A percentile compares a stretch with the other conserved stretches of the same genome.
Conservation (phyloP, 1,140 invertebrate genomes). For the Trachymyrmex cornetzi region DNA sequence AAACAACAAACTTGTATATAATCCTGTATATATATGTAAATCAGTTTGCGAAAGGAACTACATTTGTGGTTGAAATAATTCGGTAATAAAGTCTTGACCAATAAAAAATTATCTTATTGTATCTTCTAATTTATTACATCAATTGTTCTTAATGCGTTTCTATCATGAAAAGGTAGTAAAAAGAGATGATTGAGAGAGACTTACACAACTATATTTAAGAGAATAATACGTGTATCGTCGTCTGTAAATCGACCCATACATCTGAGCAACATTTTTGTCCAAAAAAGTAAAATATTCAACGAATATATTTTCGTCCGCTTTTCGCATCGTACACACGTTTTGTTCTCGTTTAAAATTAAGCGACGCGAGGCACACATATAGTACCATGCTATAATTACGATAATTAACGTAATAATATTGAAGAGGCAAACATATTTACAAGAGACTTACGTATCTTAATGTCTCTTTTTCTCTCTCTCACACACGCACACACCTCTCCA, state of each 20-base stretch:
- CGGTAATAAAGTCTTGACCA: neutral
- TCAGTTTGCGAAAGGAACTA: neutral
- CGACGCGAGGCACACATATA: neutral
- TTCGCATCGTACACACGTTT: constrained; percentile 5
- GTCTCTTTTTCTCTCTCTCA: neutral
- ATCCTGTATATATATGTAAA: neutral
- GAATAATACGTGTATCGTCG: neutral
- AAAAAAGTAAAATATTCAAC: constrained; percentile 10
- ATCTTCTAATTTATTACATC: constrained; percentile 62
- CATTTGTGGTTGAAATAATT: neutral
- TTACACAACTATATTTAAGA: constrained; percentile 41
- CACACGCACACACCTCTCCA: neutral
- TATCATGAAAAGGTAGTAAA: constrained; percentile 54
- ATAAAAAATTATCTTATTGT: constrained; percentile 62
- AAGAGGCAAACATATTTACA: constrained; percentile 52
- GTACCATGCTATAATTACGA: constrained; percentile 4
- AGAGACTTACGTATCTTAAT: constrained; percentile 21
- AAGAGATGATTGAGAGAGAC: constrained; percentile 29
- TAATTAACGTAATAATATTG: constrained; percentile 34
- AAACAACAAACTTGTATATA: neutral
- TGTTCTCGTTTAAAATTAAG: constrained; percentile 23
- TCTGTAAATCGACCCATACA: neutral
- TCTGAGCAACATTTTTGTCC: constrained; percentile 1
- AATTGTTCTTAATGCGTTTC: constrained; percentile 47
- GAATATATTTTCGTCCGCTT: constrained; percentile 20